Conservation (phyloP, 1,140 invertebrate species). For the Pogonomyrmex barbatus region DNA sequence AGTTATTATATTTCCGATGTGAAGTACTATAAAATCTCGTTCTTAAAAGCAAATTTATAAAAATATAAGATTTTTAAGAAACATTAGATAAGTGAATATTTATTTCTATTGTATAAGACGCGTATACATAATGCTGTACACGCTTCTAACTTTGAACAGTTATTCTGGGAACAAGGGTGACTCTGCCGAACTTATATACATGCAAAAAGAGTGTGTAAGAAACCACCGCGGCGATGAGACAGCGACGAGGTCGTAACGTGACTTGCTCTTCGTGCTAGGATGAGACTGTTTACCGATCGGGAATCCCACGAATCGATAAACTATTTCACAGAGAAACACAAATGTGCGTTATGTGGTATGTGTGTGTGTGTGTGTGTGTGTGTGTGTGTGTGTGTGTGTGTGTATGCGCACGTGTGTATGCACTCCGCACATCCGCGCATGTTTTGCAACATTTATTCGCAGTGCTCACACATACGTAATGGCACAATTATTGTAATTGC, state of each 20-base stretch:
- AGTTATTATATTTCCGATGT: background rate
- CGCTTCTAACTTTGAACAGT: constrained; percentile 7
- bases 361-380: background rate
- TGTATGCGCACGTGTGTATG: background rate
- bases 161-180: constrained; percentile 26
- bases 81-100: background rate
- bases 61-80: background rate
- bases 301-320: constrained; percentile 51
- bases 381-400: background rate
- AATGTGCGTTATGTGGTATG: background rate
- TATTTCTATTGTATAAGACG: background rate
- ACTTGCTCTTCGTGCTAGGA: constrained; percentile 24
- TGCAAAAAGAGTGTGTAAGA: constrained; percentile 23
- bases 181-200: background rate
- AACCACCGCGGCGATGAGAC: background rate
- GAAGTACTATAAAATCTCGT: background rate
- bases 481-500: constrained; percentile 61
- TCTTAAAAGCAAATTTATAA: background rate
- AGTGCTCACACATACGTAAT: constrained; percentile 21
- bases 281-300: constrained; percentile 45
- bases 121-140: background rate
- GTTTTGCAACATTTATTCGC: constrained; percentile 42
- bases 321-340: constrained; percentile 37
- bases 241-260: constrained; percentile 14
- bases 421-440: constrained; percentile 17